phyloP scores from a whole-genome alignment of 1,140 invertebrate genomes.

The Cotesia glomerata region DNA sequence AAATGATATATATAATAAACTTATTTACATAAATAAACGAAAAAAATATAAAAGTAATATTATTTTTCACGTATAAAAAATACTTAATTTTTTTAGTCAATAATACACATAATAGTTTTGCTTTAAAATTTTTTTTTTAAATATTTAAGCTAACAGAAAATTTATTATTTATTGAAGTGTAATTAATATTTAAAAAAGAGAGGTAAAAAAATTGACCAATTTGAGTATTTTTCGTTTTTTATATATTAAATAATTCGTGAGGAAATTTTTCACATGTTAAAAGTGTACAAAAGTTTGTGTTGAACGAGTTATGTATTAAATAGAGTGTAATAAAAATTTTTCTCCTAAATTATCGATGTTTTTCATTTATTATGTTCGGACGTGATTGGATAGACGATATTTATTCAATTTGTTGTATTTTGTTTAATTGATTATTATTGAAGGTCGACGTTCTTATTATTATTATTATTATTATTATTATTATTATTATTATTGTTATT shows the following conservation, averaged over 20 bases:
- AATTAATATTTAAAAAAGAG: no score
- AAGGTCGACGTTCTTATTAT: slow-evolving; percentile 9
- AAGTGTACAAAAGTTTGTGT: slow-evolving; percentile 1
- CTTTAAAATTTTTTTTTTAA: no score
- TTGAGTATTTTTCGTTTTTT: not conserved
- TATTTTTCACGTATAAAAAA: no score
- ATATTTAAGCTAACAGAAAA: no score
- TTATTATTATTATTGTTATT: not conserved
- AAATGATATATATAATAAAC: no score
- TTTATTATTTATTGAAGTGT: no score
- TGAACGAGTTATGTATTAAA: not conserved
- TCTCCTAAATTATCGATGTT: slow-evolving; percentile 15
- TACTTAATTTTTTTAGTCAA: no score
- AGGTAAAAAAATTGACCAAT: no score
- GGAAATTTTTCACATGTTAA: not conserved
- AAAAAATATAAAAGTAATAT: no score
- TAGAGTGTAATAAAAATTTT: not conserved
- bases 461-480: slow-evolving; percentile 11
- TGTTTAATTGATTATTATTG: slow-evolving; percentile 7
- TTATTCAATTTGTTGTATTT: not conserved
- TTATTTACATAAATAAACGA: no score
- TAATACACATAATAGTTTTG: no score
- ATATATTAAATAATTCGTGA: slow-evolving; percentile 1
- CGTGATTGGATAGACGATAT: slow-evolving; percentile 30
- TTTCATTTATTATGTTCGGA: not conserved